Conservation (phyloP, 2,113 vertebrate species). For the Plecturocebus donacophilus region DNA sequence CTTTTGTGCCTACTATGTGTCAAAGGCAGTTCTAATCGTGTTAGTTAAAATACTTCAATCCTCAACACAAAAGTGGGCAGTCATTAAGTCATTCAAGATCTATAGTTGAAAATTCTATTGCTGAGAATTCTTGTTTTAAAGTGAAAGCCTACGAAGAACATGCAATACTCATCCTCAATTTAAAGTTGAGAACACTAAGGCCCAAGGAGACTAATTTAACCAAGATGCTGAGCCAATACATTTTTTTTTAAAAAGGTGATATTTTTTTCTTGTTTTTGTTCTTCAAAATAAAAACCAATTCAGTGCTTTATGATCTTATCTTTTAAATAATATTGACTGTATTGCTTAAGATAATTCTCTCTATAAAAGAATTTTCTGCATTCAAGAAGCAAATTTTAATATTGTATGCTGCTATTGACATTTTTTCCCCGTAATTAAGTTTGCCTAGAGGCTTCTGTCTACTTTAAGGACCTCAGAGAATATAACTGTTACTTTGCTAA, state of each 20-base stretch:
- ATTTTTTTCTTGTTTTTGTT: background rate
- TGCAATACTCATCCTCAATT: background rate
- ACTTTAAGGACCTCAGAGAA: background rate
- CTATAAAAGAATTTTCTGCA: background rate
- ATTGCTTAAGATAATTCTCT: background rate
- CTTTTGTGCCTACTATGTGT: background rate
- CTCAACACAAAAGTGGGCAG: background rate
- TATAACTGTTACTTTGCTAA: background rate
- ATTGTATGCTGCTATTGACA: background rate
- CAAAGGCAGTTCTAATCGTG: background rate
- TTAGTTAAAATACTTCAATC: background rate
- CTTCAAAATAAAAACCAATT: background rate
- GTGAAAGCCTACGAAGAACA: background rate
- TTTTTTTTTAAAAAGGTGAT: background rate
- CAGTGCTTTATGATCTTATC: background rate
- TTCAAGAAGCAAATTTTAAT: background rate
- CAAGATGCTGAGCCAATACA: background rate
- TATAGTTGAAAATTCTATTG: background rate
- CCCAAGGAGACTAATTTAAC: background rate
- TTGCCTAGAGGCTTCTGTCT: background rate
- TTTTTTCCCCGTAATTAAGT: background rate
- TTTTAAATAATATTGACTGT: background rate
- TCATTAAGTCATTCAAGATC: background rate
- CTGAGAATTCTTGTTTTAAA: background rate
- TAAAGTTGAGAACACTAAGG: background rate